Evolutionary conservation across 2,888 invertebrate species (phyloP), one percentile per base, ranked within the genome.

Genomic region (Metalampra italica): DNA sequence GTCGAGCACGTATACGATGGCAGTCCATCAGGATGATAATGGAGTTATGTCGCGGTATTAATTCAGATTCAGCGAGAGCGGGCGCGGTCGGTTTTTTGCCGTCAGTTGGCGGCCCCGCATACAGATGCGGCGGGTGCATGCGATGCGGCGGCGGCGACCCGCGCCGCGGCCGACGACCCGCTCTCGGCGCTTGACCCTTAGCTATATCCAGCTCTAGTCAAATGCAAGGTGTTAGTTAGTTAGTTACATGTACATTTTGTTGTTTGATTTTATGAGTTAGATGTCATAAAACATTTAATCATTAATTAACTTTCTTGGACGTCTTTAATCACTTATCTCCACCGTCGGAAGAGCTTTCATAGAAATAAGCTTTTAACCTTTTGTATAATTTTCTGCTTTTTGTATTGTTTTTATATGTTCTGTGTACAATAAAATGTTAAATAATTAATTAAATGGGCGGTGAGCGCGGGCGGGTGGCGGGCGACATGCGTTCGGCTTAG

Each of bases 161-260:
- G 50, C 57, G 56, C 50, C 59, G 12, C 71, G 76, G 76, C 57
- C 76, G 76, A 74, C 83, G 82, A 83, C 82, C 84, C 74, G 69
- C 68, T 68, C 65, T 59, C 77, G 85, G 78, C 75, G 78, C 43
- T 82, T 84, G 85, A 86, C 85, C 85, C 72, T 74, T 60, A 50
- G 55, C 54, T 57, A 12, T 37, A 37, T 8, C 38, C 41, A 38
- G 45, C 46, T 50, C 22, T 5, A 11, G 12, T 8, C 34, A 11
- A 22, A 41, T 32, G 7, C 12, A 12, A 39, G 39, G n/a, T n/a
- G 8, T 11, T 34, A 9, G 9, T 34, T 34, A 30, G 7, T 30
- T 2, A 4, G 34, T 7, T 4, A 34, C 22, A 22, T 22, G 22
- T 3, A 22, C 22, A 22, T 22, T 22, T 22, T 22, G 22, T 22